Evolutionary conservation across 2,113 vertebrate species (phyloP), one percentile per base, ranked within the genome.

Genomic region (Phaetusa simplex): DNA sequence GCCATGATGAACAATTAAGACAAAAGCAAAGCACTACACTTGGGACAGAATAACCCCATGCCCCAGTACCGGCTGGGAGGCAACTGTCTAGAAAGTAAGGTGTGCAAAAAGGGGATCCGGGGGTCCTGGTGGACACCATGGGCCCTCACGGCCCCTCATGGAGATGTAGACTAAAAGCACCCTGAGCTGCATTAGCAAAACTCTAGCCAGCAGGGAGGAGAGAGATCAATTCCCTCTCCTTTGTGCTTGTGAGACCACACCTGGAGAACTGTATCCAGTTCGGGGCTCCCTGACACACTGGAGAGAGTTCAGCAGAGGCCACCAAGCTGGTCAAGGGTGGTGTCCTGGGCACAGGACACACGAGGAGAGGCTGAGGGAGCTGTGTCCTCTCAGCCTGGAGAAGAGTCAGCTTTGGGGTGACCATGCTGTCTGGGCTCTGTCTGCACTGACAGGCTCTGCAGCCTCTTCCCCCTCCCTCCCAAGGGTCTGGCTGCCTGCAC

Each of bases 101-200:
- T 47, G 34, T n/a, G 40, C 47, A 42, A 40, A 81, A 67, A 55
- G n/a, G n/a, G 29, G 29, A 55, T 40, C 17, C 17, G 12, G 22
- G 24, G 4, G 38, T 55, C n/a, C n/a, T 42, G 29, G 20, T 42
- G 69, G n/a, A 62, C 74, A 36, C 6, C 58, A 42, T 27, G 13
- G 21, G 23, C 62, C 49, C 45, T 53, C 8, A 3, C 0, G 1
- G 17, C 16, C 62, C 49, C 45, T 61, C 8, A 3, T 0, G 1
- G 67, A 61, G 17, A 22, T 23, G 45, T 27, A 47, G 22, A 21
- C 34, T 59, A 61, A 86, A 26, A 61, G 52, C 14, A 71, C 11
- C 13, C 30, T 43, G 56, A 64, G 30, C 42, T 65, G 11, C 64
- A 23, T 65, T 42, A 85, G 30, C 42, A 79, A 50, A 64, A 58